Conservation (phyloP, 2,797 vertebrate genomes). For the Echiichthys vipera region DNA sequence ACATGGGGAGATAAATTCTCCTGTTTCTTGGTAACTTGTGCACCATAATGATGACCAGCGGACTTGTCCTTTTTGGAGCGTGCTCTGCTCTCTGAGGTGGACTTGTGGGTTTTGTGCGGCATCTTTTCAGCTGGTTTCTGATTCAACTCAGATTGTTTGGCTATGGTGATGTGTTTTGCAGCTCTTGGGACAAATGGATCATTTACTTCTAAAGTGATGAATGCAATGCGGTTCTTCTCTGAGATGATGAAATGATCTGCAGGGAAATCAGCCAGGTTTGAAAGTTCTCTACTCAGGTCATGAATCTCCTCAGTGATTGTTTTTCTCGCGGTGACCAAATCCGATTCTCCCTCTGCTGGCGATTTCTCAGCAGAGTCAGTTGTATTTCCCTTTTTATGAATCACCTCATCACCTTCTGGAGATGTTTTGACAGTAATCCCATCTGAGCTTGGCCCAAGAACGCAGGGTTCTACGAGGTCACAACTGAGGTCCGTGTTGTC, state of each 20-base stretch:
- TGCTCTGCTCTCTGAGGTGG: conserved; percentile 64
- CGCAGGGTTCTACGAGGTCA: conserved; percentile 38
- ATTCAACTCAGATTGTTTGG: conserved; percentile 8
- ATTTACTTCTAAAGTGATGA: conserved; percentile 76
- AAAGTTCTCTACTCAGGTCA: conserved; percentile 63
- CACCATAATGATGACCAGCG: conserved; percentile 48
- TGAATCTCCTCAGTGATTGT: conserved; percentile 45
- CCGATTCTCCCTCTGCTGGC: conserved; percentile 25
- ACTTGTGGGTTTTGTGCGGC: conserved; percentile 80
- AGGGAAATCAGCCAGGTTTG: conserved; percentile 53
- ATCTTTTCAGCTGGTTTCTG: conserved; percentile 59
- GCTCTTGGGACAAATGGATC: conserved; percentile 62
- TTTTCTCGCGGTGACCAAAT: conserved; percentile 25
- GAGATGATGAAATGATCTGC: conserved; percentile 68
- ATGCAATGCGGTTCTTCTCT: conserved; percentile 65
- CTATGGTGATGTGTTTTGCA: conserved; percentile 16
- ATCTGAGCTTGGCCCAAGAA: conserved; percentile 36
- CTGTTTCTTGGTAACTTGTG: conserved; percentile 66
- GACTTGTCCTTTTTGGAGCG: conserved; percentile 78
- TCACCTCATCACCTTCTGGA: conserved; percentile 31
- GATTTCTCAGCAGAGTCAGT: conserved; percentile 22
- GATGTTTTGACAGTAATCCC: conserved; percentile 42
- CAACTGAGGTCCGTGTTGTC: conserved; percentile 45
- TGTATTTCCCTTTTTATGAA: conserved; percentile 42
- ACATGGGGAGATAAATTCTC: conserved; percentile 60